Percentiles rank a stretch among this genome's conserved stretches.
Conservation (phyloP, 2,113 vertebrate genomes). For the Pristiophorus japonicus region DNA sequence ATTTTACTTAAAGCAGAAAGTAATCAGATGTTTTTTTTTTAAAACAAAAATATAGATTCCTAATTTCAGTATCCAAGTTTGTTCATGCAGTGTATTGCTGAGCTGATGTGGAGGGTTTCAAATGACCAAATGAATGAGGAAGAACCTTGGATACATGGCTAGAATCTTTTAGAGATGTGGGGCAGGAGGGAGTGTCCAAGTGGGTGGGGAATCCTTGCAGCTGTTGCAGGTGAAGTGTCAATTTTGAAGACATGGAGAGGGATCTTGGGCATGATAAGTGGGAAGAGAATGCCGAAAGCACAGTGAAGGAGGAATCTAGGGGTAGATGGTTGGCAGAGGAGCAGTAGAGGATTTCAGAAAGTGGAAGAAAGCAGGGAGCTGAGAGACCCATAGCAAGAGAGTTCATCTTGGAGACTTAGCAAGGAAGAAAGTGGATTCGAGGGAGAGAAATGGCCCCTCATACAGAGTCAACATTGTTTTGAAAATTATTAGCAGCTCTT, state of each 20-base stretch:
- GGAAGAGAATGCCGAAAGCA: background rate
- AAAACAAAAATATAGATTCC: background rate
- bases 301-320: background rate
- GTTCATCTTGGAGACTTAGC: background rate
- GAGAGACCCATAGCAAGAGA: background rate
- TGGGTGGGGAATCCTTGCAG: background rate
- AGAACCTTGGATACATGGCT: background rate
- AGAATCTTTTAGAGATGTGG: background rate
- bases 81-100: background rate
- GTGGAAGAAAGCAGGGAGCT: background rate
- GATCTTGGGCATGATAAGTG: no score
- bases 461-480: background rate
- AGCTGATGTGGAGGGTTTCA: background rate
- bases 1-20: background rate
- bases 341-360: background rate
- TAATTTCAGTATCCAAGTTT: background rate
- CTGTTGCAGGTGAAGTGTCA: background rate
- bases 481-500: background rate
- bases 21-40: background rate
- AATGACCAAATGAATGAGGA: background rate
- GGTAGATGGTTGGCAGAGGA: background rate
- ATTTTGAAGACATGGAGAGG: background rate
- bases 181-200: background rate
- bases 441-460: background rate
- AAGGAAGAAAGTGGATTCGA: background rate